Percentiles rank a stretch among this genome's conserved stretches.
phyloP scores from a whole-genome alignment of 2,888 invertebrate species.

The Elysia crispata region DNA sequence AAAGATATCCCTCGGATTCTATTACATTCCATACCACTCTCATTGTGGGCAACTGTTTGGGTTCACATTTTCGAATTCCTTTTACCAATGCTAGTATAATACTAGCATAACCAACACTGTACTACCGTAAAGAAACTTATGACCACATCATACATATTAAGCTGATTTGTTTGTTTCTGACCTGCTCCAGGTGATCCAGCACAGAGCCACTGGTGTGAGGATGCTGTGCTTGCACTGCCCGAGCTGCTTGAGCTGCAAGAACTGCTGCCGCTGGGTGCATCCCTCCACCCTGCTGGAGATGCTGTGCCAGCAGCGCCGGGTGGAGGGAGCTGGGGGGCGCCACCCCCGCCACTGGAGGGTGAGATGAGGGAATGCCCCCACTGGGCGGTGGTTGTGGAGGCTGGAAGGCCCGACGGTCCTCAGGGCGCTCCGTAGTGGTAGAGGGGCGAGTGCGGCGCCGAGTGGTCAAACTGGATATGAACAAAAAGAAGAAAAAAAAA shows the following conservation, averaged over 20 bases:
- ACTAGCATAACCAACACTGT: too few species aligned
- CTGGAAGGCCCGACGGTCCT: conserved; percentile 73
- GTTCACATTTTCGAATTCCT: too few species aligned
- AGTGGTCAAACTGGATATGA: conserved; percentile 66
- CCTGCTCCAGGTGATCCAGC: conserved; percentile 42
- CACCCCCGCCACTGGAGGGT: conserved; percentile 63
- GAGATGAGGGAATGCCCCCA: conserved; percentile 49
- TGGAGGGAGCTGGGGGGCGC: conserved; percentile 53
- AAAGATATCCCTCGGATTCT: too few species aligned
- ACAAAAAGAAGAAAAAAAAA: too few species aligned
- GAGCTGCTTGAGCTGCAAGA: conserved; percentile 44
- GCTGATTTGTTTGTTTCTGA: too few species aligned
- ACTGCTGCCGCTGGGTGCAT: too few species aligned
- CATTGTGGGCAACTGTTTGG: too few species aligned
- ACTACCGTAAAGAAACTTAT: too few species aligned
- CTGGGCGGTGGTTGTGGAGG: conserved; percentile 55
- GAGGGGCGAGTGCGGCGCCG: conserved; percentile 61
- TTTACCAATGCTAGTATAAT: too few species aligned
- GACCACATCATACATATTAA: too few species aligned
- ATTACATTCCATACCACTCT: too few species aligned
- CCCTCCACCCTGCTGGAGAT: conserved; percentile 70
- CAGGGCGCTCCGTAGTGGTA: conserved; percentile 38
- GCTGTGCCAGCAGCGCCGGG: conserved; percentile 77
- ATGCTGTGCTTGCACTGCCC: conserved; percentile 26
- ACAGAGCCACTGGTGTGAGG: conserved; percentile 25